Base-by-base conservation (phyloP, 1,140 invertebrate genomes). In the Tetramorium alpestre region DNA sequence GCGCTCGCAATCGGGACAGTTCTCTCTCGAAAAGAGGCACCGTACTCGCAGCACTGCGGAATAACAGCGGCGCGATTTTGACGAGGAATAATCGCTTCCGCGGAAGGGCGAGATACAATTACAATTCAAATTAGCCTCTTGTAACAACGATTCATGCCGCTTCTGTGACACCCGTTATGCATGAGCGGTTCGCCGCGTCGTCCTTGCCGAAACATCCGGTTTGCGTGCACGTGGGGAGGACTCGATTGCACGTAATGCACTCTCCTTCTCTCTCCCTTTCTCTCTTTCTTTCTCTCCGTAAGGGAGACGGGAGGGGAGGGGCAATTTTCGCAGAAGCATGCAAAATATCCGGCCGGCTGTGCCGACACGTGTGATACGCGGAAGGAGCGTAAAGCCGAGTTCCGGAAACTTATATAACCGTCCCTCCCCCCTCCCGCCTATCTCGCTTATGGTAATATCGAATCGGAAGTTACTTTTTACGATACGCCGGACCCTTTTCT, bases 321-420 rank as follows among this genome's bases (percentile, higher is more conserved):
- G n/a, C 51, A 44, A 70, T 89, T 89, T 94, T 94, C 90, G 82
- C 60, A 80, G 90, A 93, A 93, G 80, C 91, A 90, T 91, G 93
- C 88, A 88, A 93, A 93, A 92, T 90, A 91, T 93, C 87, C 90
- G 85, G 84, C 54, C 88, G 82, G 92, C 88, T 87, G 47, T 81
- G 82, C 65, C 87, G 82, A 90, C 81, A 87, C 87, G 85, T 89
- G 73, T 85, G 73, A 92, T 93, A 92, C 92, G 70, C 78, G 85
- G 91, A 93, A 93, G 51, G 67, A 90, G 85, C 86, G 87, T 92
- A 92, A 93, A 92, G 67, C 81, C 75, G 85, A 88, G 75, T 91
- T 92, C 87, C 89, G 86, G 88, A 88, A 88, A 92, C 69, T 80
- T 65, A 64, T 49, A 82, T 41, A 56, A 38, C 60, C 54, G 69